Conservation (phyloP, 2,888 invertebrate genomes). For the Cantharis rufa region DNA sequence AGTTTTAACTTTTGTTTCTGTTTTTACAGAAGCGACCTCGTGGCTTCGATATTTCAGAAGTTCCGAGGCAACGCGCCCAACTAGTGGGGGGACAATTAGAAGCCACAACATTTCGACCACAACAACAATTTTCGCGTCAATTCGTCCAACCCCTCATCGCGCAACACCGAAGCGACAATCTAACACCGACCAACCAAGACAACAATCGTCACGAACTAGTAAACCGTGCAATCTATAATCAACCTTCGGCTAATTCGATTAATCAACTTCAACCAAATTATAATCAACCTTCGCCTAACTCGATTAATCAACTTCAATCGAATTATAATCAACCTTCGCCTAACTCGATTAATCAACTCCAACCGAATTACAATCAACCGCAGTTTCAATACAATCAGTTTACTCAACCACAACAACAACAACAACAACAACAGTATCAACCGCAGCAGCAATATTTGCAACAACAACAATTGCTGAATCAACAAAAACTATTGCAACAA, state of each 20-base stretch:
- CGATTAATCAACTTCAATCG: slow-evolving; percentile 10
- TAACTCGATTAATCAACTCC: slow-evolving; percentile 4
- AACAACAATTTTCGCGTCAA: slow-evolving; percentile 32
- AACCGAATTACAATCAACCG: slow-evolving; percentile 7
- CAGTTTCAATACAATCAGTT: slow-evolving; percentile 5
- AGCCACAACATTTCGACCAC: slow-evolving; percentile 56
- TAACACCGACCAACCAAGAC: slow-evolving; percentile 26
- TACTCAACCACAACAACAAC: slow-evolving; percentile 33
- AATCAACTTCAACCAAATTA: slow-evolving; percentile 8
- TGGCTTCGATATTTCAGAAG: slow-evolving; percentile 42
- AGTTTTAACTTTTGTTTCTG: slow-evolving; percentile 44
- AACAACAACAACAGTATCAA: slow-evolving; percentile 27
- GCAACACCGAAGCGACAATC: slow-evolving; percentile 30
- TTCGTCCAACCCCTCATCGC: slow-evolving; percentile 32
- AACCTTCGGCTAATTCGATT: neutral
- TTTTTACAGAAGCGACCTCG: slow-evolving; percentile 55
- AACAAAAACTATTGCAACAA: slow-evolving; percentile 31
- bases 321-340: slow-evolving; percentile 15
- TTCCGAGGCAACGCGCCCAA: slow-evolving; percentile 42
- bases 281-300: neutral
- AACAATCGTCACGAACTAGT: slow-evolving; percentile 34
- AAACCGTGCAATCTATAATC: slow-evolving; percentile 37
- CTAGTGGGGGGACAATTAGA: slow-evolving; percentile 52
- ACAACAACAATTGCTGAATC: slow-evolving; percentile 38
- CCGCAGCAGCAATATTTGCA: slow-evolving; percentile 34